phyloP scores from a whole-genome alignment of 2,113 vertebrate genomes.

The Drymodes brunneopygia region DNA sequence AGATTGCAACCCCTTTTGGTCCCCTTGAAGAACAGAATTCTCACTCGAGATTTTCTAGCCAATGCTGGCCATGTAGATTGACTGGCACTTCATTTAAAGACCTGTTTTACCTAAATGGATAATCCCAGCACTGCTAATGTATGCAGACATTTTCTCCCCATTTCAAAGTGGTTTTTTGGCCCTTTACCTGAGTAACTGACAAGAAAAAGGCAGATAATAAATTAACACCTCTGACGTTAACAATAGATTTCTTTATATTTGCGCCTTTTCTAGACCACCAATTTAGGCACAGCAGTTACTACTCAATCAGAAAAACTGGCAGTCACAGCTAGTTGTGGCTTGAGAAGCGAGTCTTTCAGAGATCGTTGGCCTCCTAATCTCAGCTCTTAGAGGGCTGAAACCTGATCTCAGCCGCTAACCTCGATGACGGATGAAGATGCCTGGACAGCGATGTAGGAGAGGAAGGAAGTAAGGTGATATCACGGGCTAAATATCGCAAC shows the following conservation, averaged over 20 bases:
- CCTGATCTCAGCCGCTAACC: neutral
- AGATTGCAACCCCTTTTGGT: neutral
- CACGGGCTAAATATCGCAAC: neutral
- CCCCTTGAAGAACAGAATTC: neutral
- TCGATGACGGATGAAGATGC: neutral
- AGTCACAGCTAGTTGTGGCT: neutral
- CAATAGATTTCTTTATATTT: neutral
- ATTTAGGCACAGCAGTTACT: neutral
- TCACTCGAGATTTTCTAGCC: neutral
- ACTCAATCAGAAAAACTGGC: neutral
- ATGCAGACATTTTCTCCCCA: neutral
- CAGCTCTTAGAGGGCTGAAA: conserved; percentile 1
- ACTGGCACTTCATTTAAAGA: neutral
- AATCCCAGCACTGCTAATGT: neutral
- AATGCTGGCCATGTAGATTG: neutral
- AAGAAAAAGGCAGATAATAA: neutral
- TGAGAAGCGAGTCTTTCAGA: neutral
- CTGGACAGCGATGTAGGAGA: neutral
- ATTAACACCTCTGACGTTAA: neutral
- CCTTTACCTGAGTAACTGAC: neutral
- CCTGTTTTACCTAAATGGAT: neutral
- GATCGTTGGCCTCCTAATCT: neutral
- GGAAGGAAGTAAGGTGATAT: conserved; percentile 1
- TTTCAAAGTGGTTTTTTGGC: neutral
- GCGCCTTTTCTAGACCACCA: neutral